phyloP scores from a whole-genome alignment of 2,888 invertebrate genomes.

The Holacanthella duospinosa region DNA sequence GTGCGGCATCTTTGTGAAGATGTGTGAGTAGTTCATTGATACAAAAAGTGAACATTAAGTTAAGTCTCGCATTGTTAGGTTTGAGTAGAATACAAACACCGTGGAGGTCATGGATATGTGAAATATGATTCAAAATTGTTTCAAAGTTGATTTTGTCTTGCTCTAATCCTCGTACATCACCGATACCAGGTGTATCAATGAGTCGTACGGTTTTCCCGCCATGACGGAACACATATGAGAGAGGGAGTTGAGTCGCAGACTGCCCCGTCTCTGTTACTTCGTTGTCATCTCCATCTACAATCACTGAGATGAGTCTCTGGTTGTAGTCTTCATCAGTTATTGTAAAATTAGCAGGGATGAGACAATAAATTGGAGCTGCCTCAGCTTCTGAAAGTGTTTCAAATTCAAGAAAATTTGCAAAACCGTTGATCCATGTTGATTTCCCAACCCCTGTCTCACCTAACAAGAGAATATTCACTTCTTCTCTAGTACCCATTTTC shows the following conservation, averaged over 20 bases:
- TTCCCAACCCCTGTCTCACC: constrained; percentile 33
- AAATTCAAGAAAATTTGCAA: constrained; percentile 19
- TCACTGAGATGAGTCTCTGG: constrained; percentile 8
- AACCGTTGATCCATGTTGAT: constrained; percentile 29
- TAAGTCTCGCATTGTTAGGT: constrained; percentile 20
- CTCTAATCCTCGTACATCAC: constrained; percentile 8
- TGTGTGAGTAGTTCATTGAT: constrained; percentile 23
- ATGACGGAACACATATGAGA: constrained; percentile 10
- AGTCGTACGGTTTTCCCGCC: constrained; percentile 12
- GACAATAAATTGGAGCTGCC: background rate
- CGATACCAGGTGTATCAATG: constrained; percentile 26
- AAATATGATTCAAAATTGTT: constrained; percentile 13
- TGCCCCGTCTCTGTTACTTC: constrained; percentile 10
- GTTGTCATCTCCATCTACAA: constrained; percentile 10
- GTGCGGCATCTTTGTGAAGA: constrained; percentile 17
- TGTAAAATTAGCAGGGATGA: constrained; percentile 21
- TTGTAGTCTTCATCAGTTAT: constrained; percentile 15
- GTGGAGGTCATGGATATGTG: constrained; percentile 14
- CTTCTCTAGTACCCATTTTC: background rate
- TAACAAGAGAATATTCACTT: constrained; percentile 23
- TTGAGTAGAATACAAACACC: constrained; percentile 24
- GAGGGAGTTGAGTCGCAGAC: constrained; percentile 15
- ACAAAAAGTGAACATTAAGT: constrained; percentile 16
- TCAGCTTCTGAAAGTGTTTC: constrained; percentile 18
- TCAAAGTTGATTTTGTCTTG: constrained; percentile 12